Evolutionary conservation across 1,140 invertebrate genomes (phyloP), one percentile per base, ranked within the genome.

Genomic region (Thereuonema tuberculata): DNA sequence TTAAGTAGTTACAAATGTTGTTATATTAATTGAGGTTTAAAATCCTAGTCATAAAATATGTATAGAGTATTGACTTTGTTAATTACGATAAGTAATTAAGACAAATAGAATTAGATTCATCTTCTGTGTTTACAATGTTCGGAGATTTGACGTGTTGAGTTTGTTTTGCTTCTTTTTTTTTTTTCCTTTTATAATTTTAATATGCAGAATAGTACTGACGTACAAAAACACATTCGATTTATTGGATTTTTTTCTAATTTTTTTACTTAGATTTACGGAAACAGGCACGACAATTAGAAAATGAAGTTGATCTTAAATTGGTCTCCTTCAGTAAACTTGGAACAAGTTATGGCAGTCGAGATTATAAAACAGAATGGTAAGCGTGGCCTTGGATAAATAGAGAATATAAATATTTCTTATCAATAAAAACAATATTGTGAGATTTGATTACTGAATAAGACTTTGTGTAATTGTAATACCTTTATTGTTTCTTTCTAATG

Each of bases 251-350:
- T 37, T n/a, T 61, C 46, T 54, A 21, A 21, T 55, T 53, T 53
- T 60, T 63, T 75, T 9, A 64, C 79, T 57, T 67, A 96, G 94
- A 94, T 75, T 75, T 97, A 49, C 78, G 93, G 50, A 94, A 94
- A 71, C 88, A 94, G 74, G 93, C 94, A 0, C 77, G 94, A 61
- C 83, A 87, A 62, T 74, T 97, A 26, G 95, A 98, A 78, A 97
- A 95, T 82, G 93, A 97, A 72, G 93, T 98, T 63, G 94, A 98
- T 75, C 77, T 92, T 1, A 98, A 98, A 73, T 74, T 98, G 54
- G 89, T 96, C 0, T 88, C 89, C 17, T 93, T 95, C 68, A 96
- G 91, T 73, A 98, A 97, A 78, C 76, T 97, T 23, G 90, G 89
- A 25, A 84, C 90, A 52, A 71, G 65, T 49, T 67, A 68, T 64